Conservation (phyloP, 2,797 vertebrate genomes). For the Sphenopsis melanotis region DNA sequence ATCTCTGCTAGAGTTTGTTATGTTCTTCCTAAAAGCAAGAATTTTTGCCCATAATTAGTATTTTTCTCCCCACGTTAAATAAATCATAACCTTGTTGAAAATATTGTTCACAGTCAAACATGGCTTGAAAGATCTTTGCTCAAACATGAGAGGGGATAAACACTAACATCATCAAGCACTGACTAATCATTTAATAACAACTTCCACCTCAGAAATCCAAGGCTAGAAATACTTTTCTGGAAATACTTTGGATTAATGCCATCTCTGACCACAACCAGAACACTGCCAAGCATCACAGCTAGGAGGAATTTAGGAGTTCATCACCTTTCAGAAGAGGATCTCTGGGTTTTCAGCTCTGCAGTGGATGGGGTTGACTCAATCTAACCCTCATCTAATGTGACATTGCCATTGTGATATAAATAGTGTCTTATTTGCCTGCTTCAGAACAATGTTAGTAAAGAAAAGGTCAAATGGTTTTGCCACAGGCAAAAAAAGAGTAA, state of each 20-base stretch:
- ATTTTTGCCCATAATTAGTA: background rate
- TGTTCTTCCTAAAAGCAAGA: background rate
- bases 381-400: conserved; percentile 27
- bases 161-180: background rate
- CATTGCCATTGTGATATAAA: conserved; percentile 39
- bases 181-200: background rate
- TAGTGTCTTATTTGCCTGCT: conserved; percentile 47
- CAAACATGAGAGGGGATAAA: background rate
- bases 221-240: background rate
- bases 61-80: background rate
- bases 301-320: background rate
- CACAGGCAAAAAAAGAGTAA: background rate
- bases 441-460: conserved; percentile 25
- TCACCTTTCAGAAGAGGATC: background rate
- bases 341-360: background rate
- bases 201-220: background rate
- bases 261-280: background rate
- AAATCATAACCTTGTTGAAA: background rate
- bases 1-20: background rate
- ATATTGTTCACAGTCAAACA: background rate
- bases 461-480: conserved; percentile 55
- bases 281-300: background rate
- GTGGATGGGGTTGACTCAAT: background rate
- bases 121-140: background rate
- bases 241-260: background rate